These are phyloP conservation scores for Andrena bicolor DNA, from an alignment of 2,888 invertebrate genomes.

Conservation along the genomic window DNA sequence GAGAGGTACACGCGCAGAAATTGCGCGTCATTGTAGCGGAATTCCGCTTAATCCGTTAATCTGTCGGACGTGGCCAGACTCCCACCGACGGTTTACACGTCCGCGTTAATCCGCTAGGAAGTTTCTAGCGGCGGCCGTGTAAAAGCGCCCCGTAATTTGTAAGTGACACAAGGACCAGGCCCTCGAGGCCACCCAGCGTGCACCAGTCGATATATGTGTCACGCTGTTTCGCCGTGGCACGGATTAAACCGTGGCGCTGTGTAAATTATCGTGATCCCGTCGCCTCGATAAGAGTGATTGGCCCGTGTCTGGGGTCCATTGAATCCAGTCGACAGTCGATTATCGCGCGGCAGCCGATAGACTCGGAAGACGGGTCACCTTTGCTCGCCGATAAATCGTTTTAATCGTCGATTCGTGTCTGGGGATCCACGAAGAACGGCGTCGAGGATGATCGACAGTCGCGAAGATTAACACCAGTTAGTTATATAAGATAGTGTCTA, in stretches of 20 bases:
- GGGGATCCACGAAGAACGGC: neutral
- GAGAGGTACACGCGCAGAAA: constrained; percentile 34
- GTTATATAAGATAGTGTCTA: too few species aligned
- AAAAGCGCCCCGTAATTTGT: constrained; percentile 68
- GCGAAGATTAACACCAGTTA: too few species aligned
- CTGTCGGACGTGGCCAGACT: constrained; percentile 56
- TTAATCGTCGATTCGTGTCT: neutral
- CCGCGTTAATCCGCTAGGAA: constrained; percentile 66
- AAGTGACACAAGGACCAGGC: constrained; percentile 60
- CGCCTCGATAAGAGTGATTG: constrained; percentile 55
- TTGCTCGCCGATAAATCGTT: constrained; percentile 13
- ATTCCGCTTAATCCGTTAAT: constrained; percentile 66
- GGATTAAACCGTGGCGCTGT: constrained; percentile 47
- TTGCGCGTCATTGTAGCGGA: constrained; percentile 58
- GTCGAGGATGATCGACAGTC: neutral
- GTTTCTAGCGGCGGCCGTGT: constrained; percentile 64
- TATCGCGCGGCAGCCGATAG: constrained; percentile 15
- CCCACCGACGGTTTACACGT: constrained; percentile 62
- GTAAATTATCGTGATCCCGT: constrained; percentile 60
- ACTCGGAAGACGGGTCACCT: constrained; percentile 17
- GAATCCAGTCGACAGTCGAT: constrained; percentile 45
- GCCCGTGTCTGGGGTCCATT: constrained; percentile 28
- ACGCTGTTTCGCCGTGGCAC: constrained; percentile 22
- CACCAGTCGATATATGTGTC: constrained; percentile 42
- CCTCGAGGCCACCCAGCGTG: constrained; percentile 42